phyloP scores from a whole-genome alignment of 2,888 invertebrate species.

The Adelphocoris suturalis region DNA sequence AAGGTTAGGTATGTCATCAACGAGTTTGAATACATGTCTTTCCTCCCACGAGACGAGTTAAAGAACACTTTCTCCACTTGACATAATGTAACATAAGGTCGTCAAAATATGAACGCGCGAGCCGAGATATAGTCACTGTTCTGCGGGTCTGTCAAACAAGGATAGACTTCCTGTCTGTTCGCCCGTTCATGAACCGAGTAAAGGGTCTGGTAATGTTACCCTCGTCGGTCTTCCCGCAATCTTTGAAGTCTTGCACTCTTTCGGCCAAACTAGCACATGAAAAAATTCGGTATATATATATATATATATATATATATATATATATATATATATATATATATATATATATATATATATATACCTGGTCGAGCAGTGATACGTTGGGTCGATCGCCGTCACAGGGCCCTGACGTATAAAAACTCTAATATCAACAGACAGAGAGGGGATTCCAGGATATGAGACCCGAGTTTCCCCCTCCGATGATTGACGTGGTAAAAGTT shows the following conservation, averaged over 20 bases:
- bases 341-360: not conserved
- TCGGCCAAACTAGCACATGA: too few species aligned
- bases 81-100: too few species aligned
- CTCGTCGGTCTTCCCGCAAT: too few species aligned
- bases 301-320: not conserved
- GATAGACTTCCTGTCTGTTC: too few species aligned
- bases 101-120: not conserved
- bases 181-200: too few species aligned
- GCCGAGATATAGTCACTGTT: not conserved
- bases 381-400: conserved; percentile 28
- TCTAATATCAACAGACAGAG: conserved; percentile 58
- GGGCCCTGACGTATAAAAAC: conserved; percentile 55
- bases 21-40: too few species aligned
- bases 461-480: conserved; percentile 21
- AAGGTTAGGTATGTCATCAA: too few species aligned
- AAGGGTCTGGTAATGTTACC: too few species aligned
- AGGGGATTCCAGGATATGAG: conserved; percentile 50
- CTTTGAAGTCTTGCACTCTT: too few species aligned
- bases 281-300: too few species aligned
- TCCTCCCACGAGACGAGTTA: not conserved
- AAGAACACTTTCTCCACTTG: not conserved
- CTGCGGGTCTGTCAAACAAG: not conserved
- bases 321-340: not conserved
- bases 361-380: conserved; percentile 6
- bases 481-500: conserved; percentile 54